Evolutionary conservation across 2,113 vertebrate genomes (phyloP), one percentile per base, ranked within the genome.

Genomic region (Chaetura pelagica): DNA sequence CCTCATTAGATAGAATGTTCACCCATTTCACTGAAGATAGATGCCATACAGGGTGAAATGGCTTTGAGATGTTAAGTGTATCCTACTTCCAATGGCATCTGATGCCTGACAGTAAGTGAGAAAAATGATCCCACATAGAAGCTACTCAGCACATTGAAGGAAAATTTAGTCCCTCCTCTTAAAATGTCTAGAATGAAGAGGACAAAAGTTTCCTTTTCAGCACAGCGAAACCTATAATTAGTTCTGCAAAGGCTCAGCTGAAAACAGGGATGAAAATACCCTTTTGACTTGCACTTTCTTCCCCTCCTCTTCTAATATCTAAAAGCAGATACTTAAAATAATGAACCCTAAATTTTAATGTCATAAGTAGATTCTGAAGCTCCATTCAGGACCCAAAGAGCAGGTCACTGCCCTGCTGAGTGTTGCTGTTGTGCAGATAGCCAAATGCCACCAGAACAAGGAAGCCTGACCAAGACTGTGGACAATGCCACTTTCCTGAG

Each of bases 341-440:
- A 21, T 14, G 12, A 71, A 34, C 26, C 42, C 29, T 48, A 59
- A 24, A 46, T 74, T n/a, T 62, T 22, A 84, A n/a, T 32, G 9
- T 14, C 24, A 52, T 18, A 19, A 61, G 49, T 85, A 32, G 78
- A 74, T 54, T 57, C 68, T 55, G 17, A 80, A 54, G n/a, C 51
- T 72, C 30, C 14, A 52, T 46, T 91, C n/a, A 48, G 29, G 27
- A 72, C 29, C 7, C 49, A 52, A 55, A 59, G 7, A 10, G 51
- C 5, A 20, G 1, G 0, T 27, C 29, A 59, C 32, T 2, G 1
- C 8, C n/a, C 54, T 74, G 27, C 58, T 48, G 29, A 62, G 26
- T 38, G 32, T 29, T 40, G 40, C 74, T 55, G 32, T 42, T 84
- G 23, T 27, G 30, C 48, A 44, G 51, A 49, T 30, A 54, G 16